phyloP scores from a whole-genome alignment of 1,140 invertebrate genomes.

The Drosophila persimilis region DNA sequence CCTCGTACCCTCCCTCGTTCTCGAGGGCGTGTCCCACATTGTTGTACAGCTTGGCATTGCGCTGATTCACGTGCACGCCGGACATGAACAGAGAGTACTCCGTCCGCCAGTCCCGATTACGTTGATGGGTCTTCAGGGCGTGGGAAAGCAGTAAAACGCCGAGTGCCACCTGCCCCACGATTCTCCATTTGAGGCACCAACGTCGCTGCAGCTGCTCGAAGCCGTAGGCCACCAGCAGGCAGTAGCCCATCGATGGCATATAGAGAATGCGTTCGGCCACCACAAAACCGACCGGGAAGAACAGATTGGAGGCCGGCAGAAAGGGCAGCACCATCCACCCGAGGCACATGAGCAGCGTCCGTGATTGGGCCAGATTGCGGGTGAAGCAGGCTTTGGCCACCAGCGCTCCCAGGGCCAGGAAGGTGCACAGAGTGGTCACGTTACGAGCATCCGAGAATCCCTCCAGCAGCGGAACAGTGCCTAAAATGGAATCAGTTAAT shows the following conservation, averaged over 20 bases:
- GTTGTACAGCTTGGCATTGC: conserved; percentile 98
- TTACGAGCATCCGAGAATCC: conserved; percentile 92
- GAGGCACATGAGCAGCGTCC: conserved; percentile 92
- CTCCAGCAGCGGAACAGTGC: conserved; percentile 94
- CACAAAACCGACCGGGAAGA: conserved; percentile 98
- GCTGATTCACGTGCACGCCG: conserved; percentile 93
- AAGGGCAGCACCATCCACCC: conserved; percentile 95
- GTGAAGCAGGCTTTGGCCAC: conserved; percentile 57
- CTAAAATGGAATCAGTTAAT: conserved; percentile 34
- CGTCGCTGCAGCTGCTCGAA: conserved; percentile 83
- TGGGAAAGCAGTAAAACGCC: conserved; percentile 89
- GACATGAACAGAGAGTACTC: conserved; percentile 97
- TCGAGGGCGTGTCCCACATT: conserved; percentile 98
- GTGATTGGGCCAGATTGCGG: conserved; percentile 84
- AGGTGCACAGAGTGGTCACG: conserved; percentile 91
- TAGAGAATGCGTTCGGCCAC: conserved; percentile 98
- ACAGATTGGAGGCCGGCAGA: conserved; percentile 97
- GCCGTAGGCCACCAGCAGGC: conserved; percentile 94
- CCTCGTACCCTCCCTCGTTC: conserved; percentile 91
- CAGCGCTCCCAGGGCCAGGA: conserved; percentile 85
- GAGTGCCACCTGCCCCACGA: conserved; percentile 85
- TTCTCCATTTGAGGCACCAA: conserved; percentile 39
- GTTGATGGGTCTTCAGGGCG: conserved; percentile 91
- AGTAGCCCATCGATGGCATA: conserved; percentile 99
- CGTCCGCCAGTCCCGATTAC: conserved; percentile 96